These are phyloP conservation scores for Collichthys lucidus DNA, from an alignment of 2,113 vertebrate genomes.

Conservation along the genomic window DNA sequence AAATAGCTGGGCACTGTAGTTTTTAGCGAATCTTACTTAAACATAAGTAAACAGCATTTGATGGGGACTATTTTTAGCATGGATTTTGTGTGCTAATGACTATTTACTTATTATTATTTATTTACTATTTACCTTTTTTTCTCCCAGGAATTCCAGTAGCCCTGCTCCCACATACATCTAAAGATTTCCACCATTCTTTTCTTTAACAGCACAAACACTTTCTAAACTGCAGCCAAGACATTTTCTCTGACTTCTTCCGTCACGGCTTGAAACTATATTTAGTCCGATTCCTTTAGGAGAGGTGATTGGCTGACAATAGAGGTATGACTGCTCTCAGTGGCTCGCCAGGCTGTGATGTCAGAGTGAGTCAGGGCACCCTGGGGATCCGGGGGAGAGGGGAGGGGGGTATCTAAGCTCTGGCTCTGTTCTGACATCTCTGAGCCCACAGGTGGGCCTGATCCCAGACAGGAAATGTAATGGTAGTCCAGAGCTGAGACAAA, in stretches of 20 bases:
- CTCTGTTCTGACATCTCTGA: constrained; percentile 49
- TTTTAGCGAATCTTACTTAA: background rate
- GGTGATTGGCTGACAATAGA: constrained; percentile 54
- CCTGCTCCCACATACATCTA: background rate
- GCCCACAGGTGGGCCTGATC: constrained; percentile 72
- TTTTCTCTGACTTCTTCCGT: constrained; percentile 12
- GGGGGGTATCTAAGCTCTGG: constrained; percentile 40
- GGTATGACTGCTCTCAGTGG: constrained; percentile 57
- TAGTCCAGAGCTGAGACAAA: constrained; percentile 59
- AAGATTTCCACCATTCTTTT: constrained; percentile 1
- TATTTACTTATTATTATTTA: too few species aligned
- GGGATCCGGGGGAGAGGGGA: constrained; percentile 50
- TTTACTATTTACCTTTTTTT: too few species aligned
- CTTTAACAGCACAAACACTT: background rate
- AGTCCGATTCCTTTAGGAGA: constrained; percentile 61
- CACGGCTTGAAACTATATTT: constrained; percentile 68
- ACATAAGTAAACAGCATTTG: background rate
- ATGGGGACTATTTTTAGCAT: background rate
- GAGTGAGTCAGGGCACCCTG: constrained; percentile 65
- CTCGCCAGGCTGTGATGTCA: constrained; percentile 69
- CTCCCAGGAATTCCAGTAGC: constrained; percentile 5
- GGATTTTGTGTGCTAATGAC: background rate
- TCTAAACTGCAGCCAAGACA: constrained; percentile 3
- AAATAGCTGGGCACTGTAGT: background rate
- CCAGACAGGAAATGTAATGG: constrained; percentile 71